A percentile compares a stretch with the other conserved stretches of the same genome.
phyloP scores from a whole-genome alignment of 2,888 invertebrate genomes.

The Drosophila meridiana region DNA sequence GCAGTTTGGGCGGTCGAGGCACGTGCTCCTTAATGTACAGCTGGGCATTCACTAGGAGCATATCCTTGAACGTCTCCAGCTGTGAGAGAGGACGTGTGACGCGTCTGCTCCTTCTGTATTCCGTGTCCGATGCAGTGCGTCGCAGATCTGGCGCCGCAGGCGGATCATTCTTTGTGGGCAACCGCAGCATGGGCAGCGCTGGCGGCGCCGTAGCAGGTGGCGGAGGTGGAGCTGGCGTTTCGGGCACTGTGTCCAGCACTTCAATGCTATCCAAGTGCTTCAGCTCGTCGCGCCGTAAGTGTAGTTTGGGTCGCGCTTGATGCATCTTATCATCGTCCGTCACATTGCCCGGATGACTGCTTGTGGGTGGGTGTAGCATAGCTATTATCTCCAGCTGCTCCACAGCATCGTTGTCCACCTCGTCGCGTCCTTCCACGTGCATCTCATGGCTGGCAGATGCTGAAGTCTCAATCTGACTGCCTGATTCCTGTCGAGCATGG shows the following conservation, averaged over 20 bases:
- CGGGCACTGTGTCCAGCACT: slow-evolving; percentile 83
- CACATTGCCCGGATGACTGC: slow-evolving; percentile 50
- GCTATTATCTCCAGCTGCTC: slow-evolving; percentile 66
- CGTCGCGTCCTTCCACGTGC: slow-evolving; percentile 66
- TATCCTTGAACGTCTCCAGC: slow-evolving; percentile 83
- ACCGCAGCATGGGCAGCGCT: slow-evolving; percentile 36
- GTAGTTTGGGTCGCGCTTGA: slow-evolving; percentile 52
- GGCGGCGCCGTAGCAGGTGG: slow-evolving; percentile 77
- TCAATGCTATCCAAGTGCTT: slow-evolving; percentile 66
- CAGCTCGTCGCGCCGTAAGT: slow-evolving; percentile 42
- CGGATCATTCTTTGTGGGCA: slow-evolving; percentile 44
- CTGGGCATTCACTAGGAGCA: slow-evolving; percentile 87
- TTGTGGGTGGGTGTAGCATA: slow-evolving; percentile 51
- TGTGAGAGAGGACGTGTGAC: slow-evolving; percentile 73
- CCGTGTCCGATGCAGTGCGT: slow-evolving; percentile 62
- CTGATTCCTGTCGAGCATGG: slow-evolving; percentile 32
- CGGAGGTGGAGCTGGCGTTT: slow-evolving; percentile 86
- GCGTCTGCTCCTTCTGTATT: slow-evolving; percentile 48
- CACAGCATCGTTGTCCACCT: slow-evolving; percentile 72
- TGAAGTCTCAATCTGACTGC: neutral
- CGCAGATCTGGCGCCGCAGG: slow-evolving; percentile 53
- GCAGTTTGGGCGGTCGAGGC: slow-evolving; percentile 85
- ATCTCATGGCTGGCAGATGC: slow-evolving; percentile 54
- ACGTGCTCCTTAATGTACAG: slow-evolving; percentile 86
- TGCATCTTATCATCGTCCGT: slow-evolving; percentile 82